These are phyloP conservation scores for Loripinus fragilis DNA, from an alignment of 2,888 invertebrate species.

Conservation along the genomic window DNA sequence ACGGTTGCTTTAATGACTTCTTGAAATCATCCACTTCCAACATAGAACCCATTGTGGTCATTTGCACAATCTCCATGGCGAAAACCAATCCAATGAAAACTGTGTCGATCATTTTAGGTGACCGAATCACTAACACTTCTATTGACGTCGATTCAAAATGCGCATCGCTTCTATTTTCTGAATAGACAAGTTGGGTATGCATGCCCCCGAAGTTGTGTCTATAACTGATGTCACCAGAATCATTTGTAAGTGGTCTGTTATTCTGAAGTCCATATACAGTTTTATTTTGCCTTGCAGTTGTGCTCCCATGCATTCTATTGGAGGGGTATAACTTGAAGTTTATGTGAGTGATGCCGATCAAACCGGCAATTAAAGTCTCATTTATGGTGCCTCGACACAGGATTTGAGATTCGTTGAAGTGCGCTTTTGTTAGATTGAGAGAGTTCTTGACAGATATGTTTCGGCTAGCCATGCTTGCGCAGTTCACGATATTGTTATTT, in stretches of 20 bases:
- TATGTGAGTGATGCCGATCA: neutral
- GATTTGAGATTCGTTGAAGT: neutral
- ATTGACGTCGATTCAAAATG: neutral
- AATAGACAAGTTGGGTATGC: too few relatives aligned
- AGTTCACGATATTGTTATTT: too few relatives aligned
- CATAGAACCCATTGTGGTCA: constrained; percentile 84
- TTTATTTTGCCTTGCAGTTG: too few relatives aligned
- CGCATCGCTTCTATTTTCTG: neutral
- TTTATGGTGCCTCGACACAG: neutral
- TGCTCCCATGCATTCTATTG: too few relatives aligned
- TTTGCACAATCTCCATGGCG: constrained; percentile 78
- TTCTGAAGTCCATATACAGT: too few relatives aligned
- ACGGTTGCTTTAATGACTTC: constrained; percentile 83
- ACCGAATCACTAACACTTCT: constrained; percentile 36
- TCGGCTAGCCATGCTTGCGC: neutral
- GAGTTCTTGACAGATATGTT: neutral
- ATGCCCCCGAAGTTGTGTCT: too few relatives aligned
- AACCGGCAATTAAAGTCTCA: neutral
- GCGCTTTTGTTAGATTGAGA: neutral
- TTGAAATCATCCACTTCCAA: constrained; percentile 81
- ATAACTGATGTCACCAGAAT: too few relatives aligned
- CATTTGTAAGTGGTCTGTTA: too few relatives aligned
- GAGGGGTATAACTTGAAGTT: neutral
- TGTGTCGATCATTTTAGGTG: constrained; percentile 56
- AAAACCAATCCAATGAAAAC: constrained; percentile 79